Conservation (phyloP, 2,888 invertebrate species). For the Lepidonotus clava region DNA sequence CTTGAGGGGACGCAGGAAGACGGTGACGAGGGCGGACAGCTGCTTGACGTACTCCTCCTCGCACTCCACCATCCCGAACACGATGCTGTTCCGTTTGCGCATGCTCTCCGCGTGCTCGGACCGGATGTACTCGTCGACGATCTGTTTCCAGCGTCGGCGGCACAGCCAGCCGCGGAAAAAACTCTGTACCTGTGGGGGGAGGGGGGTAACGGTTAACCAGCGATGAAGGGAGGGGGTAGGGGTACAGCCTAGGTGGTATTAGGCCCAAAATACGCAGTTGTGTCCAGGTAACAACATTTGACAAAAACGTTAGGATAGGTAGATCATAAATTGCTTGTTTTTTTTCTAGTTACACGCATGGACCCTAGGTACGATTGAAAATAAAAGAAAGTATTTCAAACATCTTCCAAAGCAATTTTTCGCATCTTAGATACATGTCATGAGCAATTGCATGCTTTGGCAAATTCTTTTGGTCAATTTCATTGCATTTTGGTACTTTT, state of each 20-base stretch:
- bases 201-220: not conserved
- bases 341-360: no score
- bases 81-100: constrained; percentile 92
- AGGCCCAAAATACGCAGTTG: not conserved
- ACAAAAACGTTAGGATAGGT: no score
- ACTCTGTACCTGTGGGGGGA: constrained; percentile 87
- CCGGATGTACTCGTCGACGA: constrained; percentile 95
- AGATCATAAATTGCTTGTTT: no score
- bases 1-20: constrained; percentile 91
- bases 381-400: no score
- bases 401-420: no score
- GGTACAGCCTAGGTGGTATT: no score
- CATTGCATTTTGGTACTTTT: no score
- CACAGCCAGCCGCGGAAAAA: constrained; percentile 97
- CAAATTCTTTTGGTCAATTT: no score
- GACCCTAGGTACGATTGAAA: no score
- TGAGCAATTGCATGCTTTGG: no score
- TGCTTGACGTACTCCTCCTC: constrained; percentile 96
- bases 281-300: not conserved
- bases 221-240: not conserved
- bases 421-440: no score
- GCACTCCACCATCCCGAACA: constrained; percentile 89
- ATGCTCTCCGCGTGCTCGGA: constrained; percentile 96
- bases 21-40: constrained; percentile 91
- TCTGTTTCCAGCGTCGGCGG: constrained; percentile 94